Percentiles rank a stretch among this genome's conserved stretches.
phyloP scores from a whole-genome alignment of 1,140 invertebrate genomes.

The Eriocheir sinensis region DNA sequence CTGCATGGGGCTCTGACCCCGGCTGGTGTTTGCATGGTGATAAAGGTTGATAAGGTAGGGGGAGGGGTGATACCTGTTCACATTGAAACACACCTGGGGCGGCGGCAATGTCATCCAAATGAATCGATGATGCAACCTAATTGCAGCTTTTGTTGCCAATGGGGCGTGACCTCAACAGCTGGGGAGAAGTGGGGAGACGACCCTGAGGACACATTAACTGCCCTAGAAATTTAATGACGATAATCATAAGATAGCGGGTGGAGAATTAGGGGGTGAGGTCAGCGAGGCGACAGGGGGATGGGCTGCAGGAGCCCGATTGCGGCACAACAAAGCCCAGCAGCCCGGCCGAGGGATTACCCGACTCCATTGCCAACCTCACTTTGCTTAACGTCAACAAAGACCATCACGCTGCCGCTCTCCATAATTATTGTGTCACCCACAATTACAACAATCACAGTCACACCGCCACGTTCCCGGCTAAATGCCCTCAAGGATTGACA shows the following conservation, averaged over 20 bases:
- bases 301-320: background rate
- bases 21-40: background rate
- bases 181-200: background rate
- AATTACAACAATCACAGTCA: background rate
- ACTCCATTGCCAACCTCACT: background rate
- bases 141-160: background rate
- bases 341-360: background rate
- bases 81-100: background rate
- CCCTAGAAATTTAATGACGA: background rate
- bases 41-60: no score
- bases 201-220: background rate
- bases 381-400: background rate
- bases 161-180: background rate
- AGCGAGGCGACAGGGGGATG: background rate
- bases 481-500: constrained; percentile 10
- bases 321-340: background rate
- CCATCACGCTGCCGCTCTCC: background rate
- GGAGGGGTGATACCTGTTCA: background rate
- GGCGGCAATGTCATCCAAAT: background rate
- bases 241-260: background rate
- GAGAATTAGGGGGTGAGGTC: background rate
- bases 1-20: background rate
- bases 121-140: background rate
- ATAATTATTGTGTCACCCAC: background rate
- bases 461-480: background rate